phyloP scores from a whole-genome alignment of 2,797 vertebrate species.

The Nannoperca australis region DNA sequence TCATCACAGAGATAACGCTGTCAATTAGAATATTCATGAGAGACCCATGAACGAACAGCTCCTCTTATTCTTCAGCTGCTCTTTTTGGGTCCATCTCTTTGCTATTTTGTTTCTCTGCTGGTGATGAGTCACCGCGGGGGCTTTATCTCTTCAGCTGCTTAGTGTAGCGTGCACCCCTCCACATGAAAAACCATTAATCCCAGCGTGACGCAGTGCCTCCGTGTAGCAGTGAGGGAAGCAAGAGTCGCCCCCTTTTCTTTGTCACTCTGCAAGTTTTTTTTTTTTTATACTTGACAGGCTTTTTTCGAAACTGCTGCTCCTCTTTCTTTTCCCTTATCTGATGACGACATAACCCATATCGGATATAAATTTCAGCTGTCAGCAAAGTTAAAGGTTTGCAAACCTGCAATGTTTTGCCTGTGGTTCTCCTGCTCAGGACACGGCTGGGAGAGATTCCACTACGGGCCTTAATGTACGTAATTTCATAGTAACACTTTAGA shows the following conservation, averaged over 20 bases:
- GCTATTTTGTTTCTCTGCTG: slow-evolving; percentile 57
- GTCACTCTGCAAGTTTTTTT: slow-evolving; percentile 37
- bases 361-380: slow-evolving; percentile 16
- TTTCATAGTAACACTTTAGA: background rate
- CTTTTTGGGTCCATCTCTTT: slow-evolving; percentile 52
- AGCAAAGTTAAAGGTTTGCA: background rate
- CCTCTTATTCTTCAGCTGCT: slow-evolving; percentile 46
- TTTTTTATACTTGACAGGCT: background rate
- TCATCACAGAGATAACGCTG: slow-evolving; percentile 76
- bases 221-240: slow-evolving; percentile 2
- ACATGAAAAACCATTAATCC: slow-evolving; percentile 72
- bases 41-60: slow-evolving; percentile 62
- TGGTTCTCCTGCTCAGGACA: background rate
- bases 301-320: slow-evolving; percentile 31
- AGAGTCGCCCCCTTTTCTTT: slow-evolving; percentile 9
- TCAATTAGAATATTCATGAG: slow-evolving; percentile 86
- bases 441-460: background rate
- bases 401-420: background rate
- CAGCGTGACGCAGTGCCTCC: slow-evolving; percentile 64
- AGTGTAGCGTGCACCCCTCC: slow-evolving; percentile 71
- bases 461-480: background rate
- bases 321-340: background rate
- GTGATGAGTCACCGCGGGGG: slow-evolving; percentile 85
- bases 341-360: slow-evolving; percentile 6
- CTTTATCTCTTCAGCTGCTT: slow-evolving; percentile 81